phyloP scores from a whole-genome alignment of 2,113 vertebrate genomes.

The Agapornis roseicollis region DNA sequence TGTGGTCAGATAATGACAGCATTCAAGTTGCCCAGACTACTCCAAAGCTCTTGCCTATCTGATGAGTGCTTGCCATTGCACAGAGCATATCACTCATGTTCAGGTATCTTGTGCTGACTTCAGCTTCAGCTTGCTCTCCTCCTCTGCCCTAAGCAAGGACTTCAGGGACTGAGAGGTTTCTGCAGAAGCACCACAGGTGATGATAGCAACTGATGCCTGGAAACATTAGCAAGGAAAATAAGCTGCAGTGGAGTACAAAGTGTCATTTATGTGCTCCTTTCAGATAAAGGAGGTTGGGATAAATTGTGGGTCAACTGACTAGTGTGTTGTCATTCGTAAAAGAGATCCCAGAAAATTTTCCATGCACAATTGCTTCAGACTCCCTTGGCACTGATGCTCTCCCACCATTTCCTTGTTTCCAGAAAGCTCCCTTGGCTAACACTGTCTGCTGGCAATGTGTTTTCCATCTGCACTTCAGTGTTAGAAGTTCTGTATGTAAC shows the following conservation, averaged over 20 bases:
- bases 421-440: slow-evolving; percentile 17
- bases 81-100: background rate
- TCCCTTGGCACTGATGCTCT: slow-evolving; percentile 3
- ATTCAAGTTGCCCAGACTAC: background rate
- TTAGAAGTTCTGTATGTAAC: background rate
- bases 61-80: background rate
- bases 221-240: background rate
- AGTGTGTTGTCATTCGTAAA: background rate
- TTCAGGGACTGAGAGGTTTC: background rate
- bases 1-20: background rate
- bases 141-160: background rate
- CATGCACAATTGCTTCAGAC: background rate
- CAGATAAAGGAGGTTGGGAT: slow-evolving; percentile 12
- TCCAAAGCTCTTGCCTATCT: background rate
- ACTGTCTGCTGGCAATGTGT: background rate
- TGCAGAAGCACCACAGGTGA: background rate
- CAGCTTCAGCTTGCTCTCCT: background rate
- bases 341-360: slow-evolving; percentile 39
- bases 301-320: background rate
- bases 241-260: background rate
- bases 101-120: background rate
- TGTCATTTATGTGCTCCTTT: background rate
- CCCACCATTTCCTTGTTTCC: background rate
- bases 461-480: slow-evolving; percentile 10
- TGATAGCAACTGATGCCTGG: background rate